Base-by-base conservation (phyloP, 2,113 vertebrate species). In the Neodontobutis hainanensis region DNA sequence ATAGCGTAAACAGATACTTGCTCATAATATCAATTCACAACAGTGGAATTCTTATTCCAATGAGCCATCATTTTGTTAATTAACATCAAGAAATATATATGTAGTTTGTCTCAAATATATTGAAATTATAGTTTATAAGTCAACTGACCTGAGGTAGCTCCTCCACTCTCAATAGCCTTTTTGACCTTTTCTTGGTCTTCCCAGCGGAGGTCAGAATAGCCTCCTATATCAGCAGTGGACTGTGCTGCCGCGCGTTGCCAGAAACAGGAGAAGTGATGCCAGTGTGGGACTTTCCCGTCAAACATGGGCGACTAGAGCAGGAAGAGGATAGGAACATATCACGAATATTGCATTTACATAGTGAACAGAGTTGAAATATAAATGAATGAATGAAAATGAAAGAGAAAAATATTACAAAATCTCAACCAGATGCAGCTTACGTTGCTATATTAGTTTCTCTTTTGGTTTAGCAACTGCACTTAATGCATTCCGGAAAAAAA, bases 261-360 rank as follows among this genome's bases (percentile, higher is more conserved):
- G 92, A 99, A 99, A 82, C 97, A 99, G 61, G 96, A 92, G 78
- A 96, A 98, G 84, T 99, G 97, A 84, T 99, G 94, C 97, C 97
- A 99, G 82, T 99, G 96, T 0, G 97, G 97, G 44, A 98, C 94
- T 80, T 98, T 99, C 4, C 97, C 97, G 60, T 99, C 97, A 32
- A 98, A 99, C 96, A 97, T 98, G 60, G 96, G 97, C 0, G 97
- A 99, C 97, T 99, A 78, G 0, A 40, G 71, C 34, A 75, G 5
- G 76, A 75, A 66, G 3, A 50, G 42, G 14, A 42, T 9, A 70
- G 42, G 15, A 14, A 49, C 12, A 57, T 14, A 36, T n/a, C 35
- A 36, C 7, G 6, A 55, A 19, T 32, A 27, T 19, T 19, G 10
- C 5, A 46, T 12, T 27, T 5, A 10, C 9, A 50, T 50, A 4